phyloP scores from a whole-genome alignment of 2,888 invertebrate species.

The Drosophila subsilvestris region DNA sequence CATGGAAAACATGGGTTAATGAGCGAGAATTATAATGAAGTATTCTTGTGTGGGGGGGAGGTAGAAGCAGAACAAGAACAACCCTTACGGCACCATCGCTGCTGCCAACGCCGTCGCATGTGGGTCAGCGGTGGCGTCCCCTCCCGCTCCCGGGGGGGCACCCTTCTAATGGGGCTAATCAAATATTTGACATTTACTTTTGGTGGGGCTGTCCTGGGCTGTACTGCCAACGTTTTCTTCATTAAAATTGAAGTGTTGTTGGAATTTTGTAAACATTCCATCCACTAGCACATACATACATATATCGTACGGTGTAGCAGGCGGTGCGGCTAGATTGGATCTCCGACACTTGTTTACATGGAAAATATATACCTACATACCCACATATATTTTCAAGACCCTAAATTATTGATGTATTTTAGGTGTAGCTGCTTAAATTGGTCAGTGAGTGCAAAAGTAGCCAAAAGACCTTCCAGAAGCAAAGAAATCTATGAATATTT shows the following conservation, averaged over 20 bases:
- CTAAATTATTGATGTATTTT: background rate
- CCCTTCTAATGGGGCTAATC: conserved; percentile 75
- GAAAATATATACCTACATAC: background rate
- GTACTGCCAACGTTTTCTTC: conserved; percentile 14
- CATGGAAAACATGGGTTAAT: conserved; percentile 64
- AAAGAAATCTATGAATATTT: background rate
- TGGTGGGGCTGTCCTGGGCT: conserved; percentile 6
- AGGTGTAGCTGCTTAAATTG: background rate
- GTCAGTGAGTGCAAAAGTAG: background rate
- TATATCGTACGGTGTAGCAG: background rate
- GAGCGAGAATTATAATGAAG: conserved; percentile 75
- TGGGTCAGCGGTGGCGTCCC: conserved; percentile 61
- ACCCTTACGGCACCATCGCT: conserved; percentile 48
- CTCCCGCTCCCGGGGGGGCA: conserved; percentile 25
- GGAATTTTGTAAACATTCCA: conserved; percentile 10
- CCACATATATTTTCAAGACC: background rate
- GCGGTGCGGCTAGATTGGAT: background rate
- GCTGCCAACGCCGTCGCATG: conserved; percentile 29
- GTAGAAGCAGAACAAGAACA: conserved; percentile 18
- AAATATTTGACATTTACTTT: conserved; percentile 78
- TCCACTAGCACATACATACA: background rate
- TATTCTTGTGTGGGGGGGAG: conserved; percentile 41
- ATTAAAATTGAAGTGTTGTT: conserved; percentile 54
- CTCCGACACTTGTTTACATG: background rate
- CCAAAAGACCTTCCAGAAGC: background rate